These are phyloP conservation scores for Syngnathus rostellatus DNA, from an alignment of 2,797 vertebrate genomes.

Conservation along the genomic window DNA sequence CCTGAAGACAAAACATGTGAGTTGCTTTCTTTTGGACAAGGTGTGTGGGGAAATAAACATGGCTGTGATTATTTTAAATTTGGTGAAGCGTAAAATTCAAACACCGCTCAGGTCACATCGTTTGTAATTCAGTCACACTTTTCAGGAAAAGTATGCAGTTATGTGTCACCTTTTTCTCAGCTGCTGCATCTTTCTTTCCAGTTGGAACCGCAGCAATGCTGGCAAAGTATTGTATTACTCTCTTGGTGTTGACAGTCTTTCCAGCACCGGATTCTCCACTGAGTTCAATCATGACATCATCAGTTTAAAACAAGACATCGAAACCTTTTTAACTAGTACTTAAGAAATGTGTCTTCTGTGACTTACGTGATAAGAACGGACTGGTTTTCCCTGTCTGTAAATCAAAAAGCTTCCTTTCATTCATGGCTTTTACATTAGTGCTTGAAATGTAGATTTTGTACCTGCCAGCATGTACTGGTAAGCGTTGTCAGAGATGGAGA, in stretches of 20 bases:
- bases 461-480: slow-evolving; percentile 79
- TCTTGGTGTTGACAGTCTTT: slow-evolving; percentile 70
- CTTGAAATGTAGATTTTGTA: slow-evolving; percentile 19
- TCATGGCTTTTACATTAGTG: too few relatives aligned
- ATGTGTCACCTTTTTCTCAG: slow-evolving; percentile 71
- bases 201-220: slow-evolving; percentile 77
- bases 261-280: slow-evolving; percentile 67
- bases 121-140: neutral
- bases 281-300: too few relatives aligned
- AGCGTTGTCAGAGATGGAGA: slow-evolving; percentile 74
- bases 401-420: slow-evolving; percentile 15
- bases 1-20: slow-evolving; percentile 49
- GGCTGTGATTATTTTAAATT: neutral
- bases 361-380: slow-evolving; percentile 87
- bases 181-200: slow-evolving; percentile 69
- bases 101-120: neutral
- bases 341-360: neutral
- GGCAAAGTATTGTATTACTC: slow-evolving; percentile 67
- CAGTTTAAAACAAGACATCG: too few relatives aligned
- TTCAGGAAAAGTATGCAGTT: neutral
- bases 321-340: too few relatives aligned
- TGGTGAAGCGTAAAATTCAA: neutral
- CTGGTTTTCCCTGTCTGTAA: slow-evolving; percentile 82
- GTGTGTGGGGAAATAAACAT: neutral
- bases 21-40: neutral